A percentile compares a stretch with the other conserved stretches of the same genome.
Evolutionary conservation across 2,888 invertebrate genomes (phyloP).

Genomic region (Lasioglossum oenotherae): DNA sequence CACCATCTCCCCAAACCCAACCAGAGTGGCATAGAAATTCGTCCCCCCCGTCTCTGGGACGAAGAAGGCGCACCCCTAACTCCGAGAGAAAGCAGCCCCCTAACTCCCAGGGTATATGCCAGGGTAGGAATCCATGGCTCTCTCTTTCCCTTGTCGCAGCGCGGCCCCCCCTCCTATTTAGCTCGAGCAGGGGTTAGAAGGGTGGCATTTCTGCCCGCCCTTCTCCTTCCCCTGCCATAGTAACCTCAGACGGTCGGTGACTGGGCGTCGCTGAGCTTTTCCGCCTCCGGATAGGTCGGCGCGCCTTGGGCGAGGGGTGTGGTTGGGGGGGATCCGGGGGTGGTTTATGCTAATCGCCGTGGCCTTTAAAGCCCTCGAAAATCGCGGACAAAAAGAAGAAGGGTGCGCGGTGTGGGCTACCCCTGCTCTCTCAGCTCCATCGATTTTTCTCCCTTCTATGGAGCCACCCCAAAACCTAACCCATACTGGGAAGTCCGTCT

Average conservation of each 20-base stretch:
- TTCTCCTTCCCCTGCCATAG: slow-evolving; percentile 60
- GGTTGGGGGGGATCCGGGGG: slow-evolving; percentile 66
- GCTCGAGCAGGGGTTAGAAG: slow-evolving; percentile 38
- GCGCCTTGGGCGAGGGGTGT: slow-evolving; percentile 71
- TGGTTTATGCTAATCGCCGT: slow-evolving; percentile 75
- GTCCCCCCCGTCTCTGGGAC: background rate
- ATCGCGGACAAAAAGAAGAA: slow-evolving; percentile 60
- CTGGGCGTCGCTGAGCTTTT: slow-evolving; percentile 57
- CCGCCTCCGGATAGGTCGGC: slow-evolving; percentile 67
- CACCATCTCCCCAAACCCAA: slow-evolving; percentile 32
- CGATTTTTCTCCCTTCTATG: slow-evolving; percentile 79
- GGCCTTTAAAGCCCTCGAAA: slow-evolving; percentile 61
- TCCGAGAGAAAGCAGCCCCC: background rate
- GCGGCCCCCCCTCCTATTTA: background rate
- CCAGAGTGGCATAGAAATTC: background rate
- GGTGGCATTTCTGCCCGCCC: slow-evolving; percentile 65
- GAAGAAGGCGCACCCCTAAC: background rate
- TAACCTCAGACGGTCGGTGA: slow-evolving; percentile 68
- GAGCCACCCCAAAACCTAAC: slow-evolving; percentile 5
- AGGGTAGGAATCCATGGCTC: slow-evolving; percentile 10
- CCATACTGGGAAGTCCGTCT: background rate
- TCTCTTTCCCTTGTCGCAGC: background rate
- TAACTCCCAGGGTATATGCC: background rate
- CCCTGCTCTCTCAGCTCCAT: slow-evolving; percentile 76
- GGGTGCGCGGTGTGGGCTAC: slow-evolving; percentile 61